These are phyloP conservation scores for Harmothoe impar DNA, from an alignment of 2,888 invertebrate species.

Conservation along the genomic window DNA sequence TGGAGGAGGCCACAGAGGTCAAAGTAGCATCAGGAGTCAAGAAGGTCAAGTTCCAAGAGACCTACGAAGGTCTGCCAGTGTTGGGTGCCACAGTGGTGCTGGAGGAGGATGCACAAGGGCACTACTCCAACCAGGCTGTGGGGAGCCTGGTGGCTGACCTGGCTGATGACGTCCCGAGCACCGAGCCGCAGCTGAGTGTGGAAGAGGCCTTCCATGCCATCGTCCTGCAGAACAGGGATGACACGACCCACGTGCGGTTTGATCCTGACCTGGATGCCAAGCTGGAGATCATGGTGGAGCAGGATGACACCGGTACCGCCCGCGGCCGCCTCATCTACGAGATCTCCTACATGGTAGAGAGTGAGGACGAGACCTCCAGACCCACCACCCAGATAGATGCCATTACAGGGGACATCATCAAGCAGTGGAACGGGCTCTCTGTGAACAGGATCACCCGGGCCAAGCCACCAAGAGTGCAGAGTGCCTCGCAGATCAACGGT, in stretches of 20 bases:
- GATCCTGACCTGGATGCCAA: slow-evolving; percentile 9
- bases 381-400: slow-evolving; percentile 45
- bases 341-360: slow-evolving; percentile 40
- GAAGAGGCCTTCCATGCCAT: slow-evolving; percentile 61
- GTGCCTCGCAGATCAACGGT: neutral
- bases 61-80: slow-evolving; percentile 70
- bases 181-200: slow-evolving; percentile 64
- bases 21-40: slow-evolving; percentile 69
- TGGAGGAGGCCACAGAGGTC: neutral
- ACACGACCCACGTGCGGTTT: neutral
- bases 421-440: slow-evolving; percentile 49
- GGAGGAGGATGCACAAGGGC: slow-evolving; percentile 66
- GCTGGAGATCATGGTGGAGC: slow-evolving; percentile 53
- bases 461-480: neutral
- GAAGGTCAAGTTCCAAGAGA: slow-evolving; percentile 71
- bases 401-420: slow-evolving; percentile 32
- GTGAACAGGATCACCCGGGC: neutral
- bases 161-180: slow-evolving; percentile 68
- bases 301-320: neutral
- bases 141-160: slow-evolving; percentile 67
- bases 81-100: slow-evolving; percentile 71
- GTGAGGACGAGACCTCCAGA: neutral
- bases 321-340: neutral
- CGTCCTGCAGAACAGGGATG: slow-evolving; percentile 1
- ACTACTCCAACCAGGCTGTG: slow-evolving; percentile 69